Evolutionary conservation across 2,888 invertebrate genomes (phyloP).

Genomic region (Chouioia cunea): DNA sequence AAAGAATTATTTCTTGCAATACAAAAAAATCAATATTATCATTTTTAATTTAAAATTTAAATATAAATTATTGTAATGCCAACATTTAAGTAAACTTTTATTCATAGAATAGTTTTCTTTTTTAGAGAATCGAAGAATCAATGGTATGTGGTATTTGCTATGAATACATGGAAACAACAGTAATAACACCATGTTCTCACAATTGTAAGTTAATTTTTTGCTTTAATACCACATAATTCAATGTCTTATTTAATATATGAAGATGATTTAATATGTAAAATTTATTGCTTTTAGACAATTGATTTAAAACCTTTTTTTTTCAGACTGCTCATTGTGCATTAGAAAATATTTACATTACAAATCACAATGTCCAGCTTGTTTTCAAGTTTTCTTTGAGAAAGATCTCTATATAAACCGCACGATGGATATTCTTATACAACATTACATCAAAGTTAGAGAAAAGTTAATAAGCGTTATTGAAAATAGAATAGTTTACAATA

Average conservation of each 20-base stretch:
- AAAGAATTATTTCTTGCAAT: not conserved
- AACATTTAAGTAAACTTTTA: slow-evolving; percentile 1
- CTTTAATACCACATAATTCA: not conserved
- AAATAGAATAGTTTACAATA: slow-evolving; percentile 50
- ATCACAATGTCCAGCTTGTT: slow-evolving; percentile 70
- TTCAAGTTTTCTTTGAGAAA: slow-evolving; percentile 67
- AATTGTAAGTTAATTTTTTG: slow-evolving; percentile 66
- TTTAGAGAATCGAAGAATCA: slow-evolving; percentile 68
- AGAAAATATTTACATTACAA: slow-evolving; percentile 70
- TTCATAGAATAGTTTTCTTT: slow-evolving; percentile 5
- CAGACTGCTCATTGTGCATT: slow-evolving; percentile 72
- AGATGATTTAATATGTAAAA: not conserved
- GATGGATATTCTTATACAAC: slow-evolving; percentile 67
- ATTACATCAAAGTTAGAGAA: slow-evolving; percentile 60
- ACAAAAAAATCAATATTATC: not conserved
- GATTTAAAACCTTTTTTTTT: slow-evolving; percentile 27
- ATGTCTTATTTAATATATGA: slow-evolving; percentile 9
- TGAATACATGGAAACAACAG: slow-evolving; percentile 69
- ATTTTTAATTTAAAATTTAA: not conserved
- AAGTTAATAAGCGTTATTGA: slow-evolving; percentile 58
- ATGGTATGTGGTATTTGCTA: slow-evolving; percentile 71
- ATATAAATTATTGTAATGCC: not conserved
- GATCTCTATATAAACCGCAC: slow-evolving; percentile 69
- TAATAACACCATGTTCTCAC: slow-evolving; percentile 71
- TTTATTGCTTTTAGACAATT: slow-evolving; percentile 7